These are phyloP conservation scores for Melanogrammus aeglefinus DNA, from an alignment of 2,797 vertebrate genomes.

Conservation along the genomic window DNA sequence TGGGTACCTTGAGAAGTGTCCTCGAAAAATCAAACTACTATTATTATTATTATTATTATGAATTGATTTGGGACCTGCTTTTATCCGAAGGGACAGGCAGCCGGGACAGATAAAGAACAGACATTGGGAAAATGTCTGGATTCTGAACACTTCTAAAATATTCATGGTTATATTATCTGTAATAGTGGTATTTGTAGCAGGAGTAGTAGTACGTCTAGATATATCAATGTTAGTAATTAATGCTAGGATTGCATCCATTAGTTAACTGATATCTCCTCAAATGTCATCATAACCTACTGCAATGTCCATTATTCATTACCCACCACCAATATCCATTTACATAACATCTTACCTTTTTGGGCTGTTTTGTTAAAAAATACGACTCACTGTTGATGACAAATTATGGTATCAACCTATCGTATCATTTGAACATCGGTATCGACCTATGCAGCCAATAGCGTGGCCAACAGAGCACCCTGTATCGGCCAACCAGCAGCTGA, in stretches of 20 bases:
- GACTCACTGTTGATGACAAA: too few species aligned
- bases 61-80: not conserved
- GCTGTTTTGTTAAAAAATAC: not conserved
- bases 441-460: not conserved
- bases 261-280: not conserved
- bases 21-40: not conserved
- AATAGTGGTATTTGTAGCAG: too few species aligned
- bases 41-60: slow-evolving; percentile 1
- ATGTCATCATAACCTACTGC: not conserved
- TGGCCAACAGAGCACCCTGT: not conserved
- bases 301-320: not conserved
- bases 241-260: not conserved
- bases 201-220: not conserved
- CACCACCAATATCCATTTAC: too few species aligned
- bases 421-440: too few species aligned
- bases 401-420: too few species aligned
- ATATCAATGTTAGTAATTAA: not conserved
- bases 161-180: too few species aligned
- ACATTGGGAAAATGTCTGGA: too few species aligned
- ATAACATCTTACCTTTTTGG: too few species aligned
- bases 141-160: too few species aligned
- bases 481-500: not conserved
- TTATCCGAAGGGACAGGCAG: not conserved
- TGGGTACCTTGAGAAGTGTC: not conserved
- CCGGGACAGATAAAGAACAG: too few species aligned